These are phyloP conservation scores for Sciaenops ocellatus DNA, from an alignment of 2,797 vertebrate genomes.

Conservation along the genomic window DNA sequence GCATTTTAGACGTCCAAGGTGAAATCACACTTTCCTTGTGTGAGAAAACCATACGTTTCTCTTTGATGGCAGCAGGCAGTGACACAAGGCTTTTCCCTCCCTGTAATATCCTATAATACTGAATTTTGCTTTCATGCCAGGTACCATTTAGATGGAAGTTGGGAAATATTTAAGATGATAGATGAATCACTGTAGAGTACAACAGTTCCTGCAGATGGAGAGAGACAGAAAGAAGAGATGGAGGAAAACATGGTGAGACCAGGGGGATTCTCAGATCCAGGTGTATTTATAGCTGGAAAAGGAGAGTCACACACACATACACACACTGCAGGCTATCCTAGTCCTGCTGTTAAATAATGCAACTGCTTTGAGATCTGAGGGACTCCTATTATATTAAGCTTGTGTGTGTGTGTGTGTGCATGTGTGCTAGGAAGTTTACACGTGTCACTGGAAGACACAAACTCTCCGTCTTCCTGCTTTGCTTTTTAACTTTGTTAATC, in stretches of 20 bases:
- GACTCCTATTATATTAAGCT: conserved; percentile 73
- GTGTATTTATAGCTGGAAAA: conserved; percentile 77
- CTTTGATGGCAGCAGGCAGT: conserved; percentile 30
- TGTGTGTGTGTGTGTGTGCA: conserved; percentile 12
- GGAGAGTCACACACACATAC: conserved; percentile 47
- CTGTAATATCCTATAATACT: conserved; percentile 27
- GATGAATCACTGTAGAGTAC: conserved; percentile 32
- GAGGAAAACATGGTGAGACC: conserved; percentile 48
- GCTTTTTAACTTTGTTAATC: conserved; percentile 28
- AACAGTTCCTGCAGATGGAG: conserved; percentile 34
- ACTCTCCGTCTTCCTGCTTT: conserved; percentile 11
- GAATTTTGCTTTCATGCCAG: conserved; percentile 44
- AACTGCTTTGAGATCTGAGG: conserved; percentile 76
- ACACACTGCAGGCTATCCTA: conserved; percentile 72
- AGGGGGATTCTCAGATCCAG: conserved; percentile 74
- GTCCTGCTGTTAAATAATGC: conserved; percentile 81
- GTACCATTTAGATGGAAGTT: conserved; percentile 32
- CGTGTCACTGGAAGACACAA: conserved; percentile 49
- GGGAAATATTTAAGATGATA: conserved; percentile 47
- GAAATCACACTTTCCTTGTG: conserved; percentile 19
- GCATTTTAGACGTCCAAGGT: conserved; percentile 38
- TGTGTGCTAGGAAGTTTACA: conserved; percentile 32
- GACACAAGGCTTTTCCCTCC: conserved; percentile 3
- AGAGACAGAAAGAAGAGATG: conserved; percentile 26
- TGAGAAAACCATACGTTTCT: conserved; percentile 25